Evolutionary conservation across 2,113 vertebrate genomes (phyloP).

Genomic region (Crotophaga sulcirostris): DNA sequence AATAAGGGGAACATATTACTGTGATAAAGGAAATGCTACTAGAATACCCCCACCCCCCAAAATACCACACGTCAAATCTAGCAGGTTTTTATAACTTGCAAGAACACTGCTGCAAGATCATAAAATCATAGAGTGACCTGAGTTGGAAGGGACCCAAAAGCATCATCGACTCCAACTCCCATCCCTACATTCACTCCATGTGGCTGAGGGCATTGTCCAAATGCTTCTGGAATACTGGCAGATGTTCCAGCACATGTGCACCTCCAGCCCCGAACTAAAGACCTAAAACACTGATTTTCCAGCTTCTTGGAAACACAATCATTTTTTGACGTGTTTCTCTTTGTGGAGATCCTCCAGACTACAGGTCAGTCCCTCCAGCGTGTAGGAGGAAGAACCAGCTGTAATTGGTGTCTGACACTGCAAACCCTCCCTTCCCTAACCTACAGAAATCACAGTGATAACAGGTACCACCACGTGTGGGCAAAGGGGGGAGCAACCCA

Average conservation of each 20-base stretch:
- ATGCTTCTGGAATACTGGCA: too few species aligned
- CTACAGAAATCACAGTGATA: neutral
- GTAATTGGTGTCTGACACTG: neutral
- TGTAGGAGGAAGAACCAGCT: neutral
- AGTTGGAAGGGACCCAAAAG: too few species aligned
- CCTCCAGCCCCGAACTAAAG: neutral
- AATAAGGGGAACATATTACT: neutral
- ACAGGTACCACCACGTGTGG: neutral
- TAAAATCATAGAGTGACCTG: too few species aligned
- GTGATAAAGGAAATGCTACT: neutral
- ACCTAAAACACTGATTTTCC: neutral
- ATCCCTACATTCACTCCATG: too few species aligned
- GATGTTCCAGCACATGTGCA: neutral
- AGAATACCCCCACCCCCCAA: neutral
- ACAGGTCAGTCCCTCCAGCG: neutral
- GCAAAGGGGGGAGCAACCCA: neutral
- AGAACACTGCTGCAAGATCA: neutral
- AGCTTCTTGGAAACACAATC: neutral
- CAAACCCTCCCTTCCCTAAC: neutral
- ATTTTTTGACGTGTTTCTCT: neutral
- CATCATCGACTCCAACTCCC: too few species aligned
- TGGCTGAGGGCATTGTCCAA: too few species aligned
- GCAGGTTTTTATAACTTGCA: neutral
- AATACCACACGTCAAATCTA: neutral
- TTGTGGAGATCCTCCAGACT: neutral